These are phyloP conservation scores for Zelleria hepariella DNA, from an alignment of 2,888 invertebrate species.

Conservation along the genomic window DNA sequence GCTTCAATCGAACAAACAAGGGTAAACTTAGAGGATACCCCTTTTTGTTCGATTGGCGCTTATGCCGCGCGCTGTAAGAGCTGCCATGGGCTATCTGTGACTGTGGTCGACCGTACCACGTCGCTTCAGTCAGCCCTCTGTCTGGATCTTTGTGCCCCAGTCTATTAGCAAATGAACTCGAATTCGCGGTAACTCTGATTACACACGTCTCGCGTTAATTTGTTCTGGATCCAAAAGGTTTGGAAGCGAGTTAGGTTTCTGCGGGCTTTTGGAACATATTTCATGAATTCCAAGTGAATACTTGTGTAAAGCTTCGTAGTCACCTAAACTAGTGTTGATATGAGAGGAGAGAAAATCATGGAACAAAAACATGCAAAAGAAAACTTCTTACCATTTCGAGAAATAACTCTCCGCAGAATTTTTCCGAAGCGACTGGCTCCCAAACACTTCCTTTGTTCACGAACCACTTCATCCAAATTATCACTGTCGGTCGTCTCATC, in stretches of 20 bases:
- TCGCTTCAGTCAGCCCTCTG: too few relatives aligned
- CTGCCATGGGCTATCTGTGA: too few relatives aligned
- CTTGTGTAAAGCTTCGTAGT: too few relatives aligned
- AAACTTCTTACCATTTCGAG: conserved; percentile 55
- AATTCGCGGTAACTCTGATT: neutral
- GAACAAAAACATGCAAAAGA: too few relatives aligned
- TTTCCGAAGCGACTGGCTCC: conserved; percentile 62
- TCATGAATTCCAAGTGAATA: neutral
- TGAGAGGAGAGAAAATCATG: neutral
- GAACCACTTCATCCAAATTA: conserved; percentile 51
- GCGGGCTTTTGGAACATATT: neutral
- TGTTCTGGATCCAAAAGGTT: neutral
- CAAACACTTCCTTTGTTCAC: conserved; percentile 57
- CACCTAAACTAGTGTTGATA: too few relatives aligned
- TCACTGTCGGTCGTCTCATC: conserved; percentile 58
- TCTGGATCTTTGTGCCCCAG: too few relatives aligned
- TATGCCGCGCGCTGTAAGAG: too few relatives aligned
- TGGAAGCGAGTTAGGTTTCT: too few relatives aligned
- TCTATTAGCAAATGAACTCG: neutral
- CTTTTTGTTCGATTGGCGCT: too few relatives aligned
- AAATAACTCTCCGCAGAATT: conserved; percentile 56
- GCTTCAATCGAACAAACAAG: too few relatives aligned
- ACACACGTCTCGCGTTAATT: neutral
- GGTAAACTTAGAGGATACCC: too few relatives aligned
- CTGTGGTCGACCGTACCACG: too few relatives aligned